Base-by-base conservation (phyloP, 2,888 invertebrate species). In the Eupithecia subfuscata region DNA sequence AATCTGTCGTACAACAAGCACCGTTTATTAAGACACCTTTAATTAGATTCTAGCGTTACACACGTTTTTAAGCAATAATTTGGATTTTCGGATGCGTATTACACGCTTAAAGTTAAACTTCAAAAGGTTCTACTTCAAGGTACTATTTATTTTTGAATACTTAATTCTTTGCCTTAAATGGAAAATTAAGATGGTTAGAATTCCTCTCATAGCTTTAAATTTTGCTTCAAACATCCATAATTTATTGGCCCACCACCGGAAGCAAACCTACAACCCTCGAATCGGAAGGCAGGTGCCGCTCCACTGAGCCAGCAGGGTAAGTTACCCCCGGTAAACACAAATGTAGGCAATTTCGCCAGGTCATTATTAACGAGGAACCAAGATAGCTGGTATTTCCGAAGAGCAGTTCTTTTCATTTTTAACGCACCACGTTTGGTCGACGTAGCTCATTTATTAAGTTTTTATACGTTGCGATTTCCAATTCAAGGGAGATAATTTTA, bases 391-490 rank as follows among this genome's bases (percentile, higher is more conserved):
- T 48, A 25, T 43, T 69, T 45, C 16, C 48, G 16, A 64, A 34
- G 64, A 60, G 56, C 30, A 63, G 64, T 64, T 69, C 76, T 40
- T 73, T 65, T 73, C 73, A 76, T 71, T 76, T 76, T 76, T 73
- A 76, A 76, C 73, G 73, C 71, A 73, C 73, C 76, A 52, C 34
- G 76, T 73, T 76, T 63, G 64, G 69, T 9, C 64, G 70, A 63
- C 73, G 52, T 70, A 52, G 48, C 52, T 69, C 70, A 56, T 69
- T 76, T 76, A 74, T 76, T 74, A 74, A 30, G 34, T 52, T 74
- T 76, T 71, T 76, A 74, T 64, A 71, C 22, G 11, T 8, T 64
- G 34, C 76, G 76, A 71, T 71, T 43, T 70, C 25, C 4, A 22
- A 0, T 4, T 12, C 0, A 52, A n/a, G 0, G n/a, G n/a, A 52